phyloP scores from a whole-genome alignment of 1,140 invertebrate genomes.

The Bemisia tabaci region DNA sequence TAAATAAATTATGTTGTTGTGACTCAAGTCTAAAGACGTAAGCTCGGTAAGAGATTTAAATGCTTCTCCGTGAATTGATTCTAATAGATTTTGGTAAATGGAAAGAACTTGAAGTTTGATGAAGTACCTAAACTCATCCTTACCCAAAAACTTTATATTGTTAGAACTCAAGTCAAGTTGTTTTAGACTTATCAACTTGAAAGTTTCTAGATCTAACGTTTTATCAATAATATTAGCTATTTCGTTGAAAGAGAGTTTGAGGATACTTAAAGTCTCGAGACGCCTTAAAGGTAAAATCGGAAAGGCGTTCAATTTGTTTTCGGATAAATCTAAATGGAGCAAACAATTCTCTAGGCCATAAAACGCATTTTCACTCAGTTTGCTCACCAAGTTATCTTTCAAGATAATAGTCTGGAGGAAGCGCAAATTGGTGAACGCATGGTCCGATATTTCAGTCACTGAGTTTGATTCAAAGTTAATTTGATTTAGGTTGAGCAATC shows the following conservation, averaged over 20 bases:
- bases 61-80: slow-evolving; percentile 56
- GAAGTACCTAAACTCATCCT: slow-evolving; percentile 62
- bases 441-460: slow-evolving; percentile 66
- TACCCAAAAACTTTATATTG: slow-evolving; percentile 55
- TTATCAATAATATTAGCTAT: slow-evolving; percentile 53
- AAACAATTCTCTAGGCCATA: slow-evolving; percentile 66
- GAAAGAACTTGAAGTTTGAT: slow-evolving; percentile 63
- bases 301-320: slow-evolving; percentile 69
- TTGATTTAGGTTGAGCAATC: slow-evolving; percentile 51
- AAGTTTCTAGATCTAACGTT: slow-evolving; percentile 37
- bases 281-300: slow-evolving; percentile 63
- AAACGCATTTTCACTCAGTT: slow-evolving; percentile 70
- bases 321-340: slow-evolving; percentile 66
- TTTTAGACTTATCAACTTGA: slow-evolving; percentile 50
- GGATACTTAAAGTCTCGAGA: slow-evolving; percentile 51
- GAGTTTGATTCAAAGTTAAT: slow-evolving; percentile 76
- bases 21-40: slow-evolving; percentile 72
- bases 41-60: slow-evolving; percentile 57
- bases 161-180: slow-evolving; percentile 78
- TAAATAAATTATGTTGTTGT: slow-evolving; percentile 67
- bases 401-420: slow-evolving; percentile 61
- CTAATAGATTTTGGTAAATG: slow-evolving; percentile 69
- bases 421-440: slow-evolving; percentile 70
- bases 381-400: slow-evolving; percentile 63
- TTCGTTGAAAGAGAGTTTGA: slow-evolving; percentile 72